These are phyloP conservation scores for Plodia interpunctella DNA, from an alignment of 1,140 invertebrate genomes.

Conservation along the genomic window DNA sequence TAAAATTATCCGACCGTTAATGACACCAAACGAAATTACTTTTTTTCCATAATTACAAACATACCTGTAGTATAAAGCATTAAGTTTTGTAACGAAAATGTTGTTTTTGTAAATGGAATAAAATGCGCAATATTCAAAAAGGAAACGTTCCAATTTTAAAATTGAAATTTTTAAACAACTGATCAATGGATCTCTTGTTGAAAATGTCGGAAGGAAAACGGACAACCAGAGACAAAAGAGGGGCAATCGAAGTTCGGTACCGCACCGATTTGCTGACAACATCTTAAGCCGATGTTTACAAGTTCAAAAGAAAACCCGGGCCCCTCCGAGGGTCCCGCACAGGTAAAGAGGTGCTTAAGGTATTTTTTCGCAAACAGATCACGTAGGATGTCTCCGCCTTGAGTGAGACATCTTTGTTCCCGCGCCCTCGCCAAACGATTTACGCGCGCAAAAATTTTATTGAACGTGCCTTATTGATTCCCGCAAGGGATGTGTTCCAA, in stretches of 20 bases:
- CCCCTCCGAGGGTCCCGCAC: conserved; percentile 40
- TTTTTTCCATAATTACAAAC: neutral
- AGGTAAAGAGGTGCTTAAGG: conserved; percentile 68
- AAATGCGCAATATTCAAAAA: no score
- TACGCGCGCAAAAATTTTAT: conserved; percentile 45
- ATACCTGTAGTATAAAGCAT: neutral
- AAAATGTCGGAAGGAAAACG: neutral
- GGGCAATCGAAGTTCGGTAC: conserved; percentile 42
- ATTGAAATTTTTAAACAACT: neutral
- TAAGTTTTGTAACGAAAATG: neutral
- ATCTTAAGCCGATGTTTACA: conserved; percentile 59
- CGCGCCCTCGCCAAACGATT: conserved; percentile 39
- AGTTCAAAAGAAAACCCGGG: conserved; percentile 36
- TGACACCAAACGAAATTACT: conserved; percentile 13
- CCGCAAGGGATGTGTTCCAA: conserved; percentile 17
- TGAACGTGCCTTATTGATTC: conserved; percentile 51
- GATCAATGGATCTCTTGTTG: neutral
- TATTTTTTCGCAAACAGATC: conserved; percentile 71
- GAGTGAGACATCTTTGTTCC: conserved; percentile 70
- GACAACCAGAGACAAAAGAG: conserved; percentile 28
- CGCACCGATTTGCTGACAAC: conserved; percentile 44
- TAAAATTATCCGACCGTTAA: neutral
- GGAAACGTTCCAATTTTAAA: neutral
- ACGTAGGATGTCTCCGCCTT: conserved; percentile 59
- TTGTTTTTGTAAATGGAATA: neutral